Evolutionary conservation across 2,888 invertebrate species (phyloP), one percentile per base, ranked within the genome.

Genomic region (Clepsis dumicolana): DNA sequence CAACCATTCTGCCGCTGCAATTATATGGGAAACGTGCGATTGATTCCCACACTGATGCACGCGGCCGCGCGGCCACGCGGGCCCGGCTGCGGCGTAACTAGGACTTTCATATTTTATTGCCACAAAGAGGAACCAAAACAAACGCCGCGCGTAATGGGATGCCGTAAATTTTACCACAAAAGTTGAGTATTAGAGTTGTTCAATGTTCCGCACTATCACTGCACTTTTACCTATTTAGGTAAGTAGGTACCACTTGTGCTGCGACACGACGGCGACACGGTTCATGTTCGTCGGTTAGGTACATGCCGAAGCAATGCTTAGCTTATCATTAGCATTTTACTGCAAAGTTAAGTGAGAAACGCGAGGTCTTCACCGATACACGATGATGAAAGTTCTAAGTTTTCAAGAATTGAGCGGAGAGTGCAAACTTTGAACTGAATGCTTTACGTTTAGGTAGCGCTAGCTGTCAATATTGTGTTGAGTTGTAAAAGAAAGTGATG

Each of bases 1-100:
- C 67, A 68, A 71, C 65, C 62, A 24, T 59, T 38, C n/a, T 10
- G 48, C 64, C 63, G 65, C 60, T 54, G 59, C 56, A 25, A 54
- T 50, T 35, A 52, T 52, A 54, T 44, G 65, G 64, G 60, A 61
- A 63, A 29, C 18, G 35, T 38, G 60, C 65, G 18, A 35, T 41
- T 24, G 44, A 62, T 35, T 35, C 48, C 16, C 50, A 24, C 32
- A 24, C n/a, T n/a, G 24, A 4, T 8, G 35, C 35, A 14, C 14
- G 7, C 21, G 7, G 25, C 7, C 7, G 56, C 12, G 18, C 8
- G 0, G 16, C 16, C 18, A 4, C 12, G 29, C 2, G n/a, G n/a
- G n/a, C n/a, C n/a, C n/a, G n/a, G n/a, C n/a, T n/a, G n/a, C 14
- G 14, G 0, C 2, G 18, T 32, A 5, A 18, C 32, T 10, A 18